Percentiles rank a stretch among this genome's conserved stretches.
phyloP scores from a whole-genome alignment of 2,888 invertebrate genomes.

The Sminthurinus aureus region DNA sequence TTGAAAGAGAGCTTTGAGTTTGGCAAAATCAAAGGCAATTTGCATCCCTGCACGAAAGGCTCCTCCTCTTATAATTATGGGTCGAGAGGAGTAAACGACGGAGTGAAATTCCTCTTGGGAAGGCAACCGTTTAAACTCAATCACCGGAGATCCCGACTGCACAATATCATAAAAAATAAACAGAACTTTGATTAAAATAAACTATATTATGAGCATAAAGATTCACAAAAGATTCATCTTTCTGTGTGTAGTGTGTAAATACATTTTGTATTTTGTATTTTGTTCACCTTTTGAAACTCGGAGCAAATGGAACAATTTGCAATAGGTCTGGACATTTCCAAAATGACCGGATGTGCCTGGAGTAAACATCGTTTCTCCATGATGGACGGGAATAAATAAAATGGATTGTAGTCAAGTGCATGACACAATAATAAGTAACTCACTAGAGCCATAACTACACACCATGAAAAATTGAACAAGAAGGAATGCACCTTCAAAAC shows the following conservation, averaged over 20 bases:
- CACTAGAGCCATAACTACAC: not conserved
- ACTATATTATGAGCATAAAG: not conserved
- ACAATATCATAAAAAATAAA: not conserved
- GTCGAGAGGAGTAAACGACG: conserved; percentile 80
- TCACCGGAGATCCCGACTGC: conserved; percentile 37
- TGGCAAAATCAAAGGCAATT: conserved; percentile 47
- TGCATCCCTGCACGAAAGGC: conserved; percentile 63
- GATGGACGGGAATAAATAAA: conserved; percentile 44
- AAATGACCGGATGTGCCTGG: conserved; percentile 83
- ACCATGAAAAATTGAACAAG: not conserved
- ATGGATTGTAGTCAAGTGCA: conserved; percentile 45
- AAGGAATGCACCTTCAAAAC: not conserved
- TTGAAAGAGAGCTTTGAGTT: conserved; percentile 54
- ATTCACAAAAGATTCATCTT: not conserved
- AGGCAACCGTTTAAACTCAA: conserved; percentile 56
- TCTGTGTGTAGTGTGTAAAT: too few relatives aligned
- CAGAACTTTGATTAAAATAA: conserved; percentile 6
- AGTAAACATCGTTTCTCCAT: conserved; percentile 73
- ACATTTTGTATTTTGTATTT: too few relatives aligned
- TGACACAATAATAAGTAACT: not conserved
- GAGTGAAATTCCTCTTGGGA: conserved; percentile 72
- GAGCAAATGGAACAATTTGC: conserved; percentile 82
- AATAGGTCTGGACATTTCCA: conserved; percentile 86
- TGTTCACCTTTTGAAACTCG: conserved; percentile 66
- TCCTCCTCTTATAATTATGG: conserved; percentile 80